Evolutionary conservation across 1,140 invertebrate genomes (phyloP), one percentile per base, ranked within the genome.

Genomic region (Steinernema khuongi): DNA sequence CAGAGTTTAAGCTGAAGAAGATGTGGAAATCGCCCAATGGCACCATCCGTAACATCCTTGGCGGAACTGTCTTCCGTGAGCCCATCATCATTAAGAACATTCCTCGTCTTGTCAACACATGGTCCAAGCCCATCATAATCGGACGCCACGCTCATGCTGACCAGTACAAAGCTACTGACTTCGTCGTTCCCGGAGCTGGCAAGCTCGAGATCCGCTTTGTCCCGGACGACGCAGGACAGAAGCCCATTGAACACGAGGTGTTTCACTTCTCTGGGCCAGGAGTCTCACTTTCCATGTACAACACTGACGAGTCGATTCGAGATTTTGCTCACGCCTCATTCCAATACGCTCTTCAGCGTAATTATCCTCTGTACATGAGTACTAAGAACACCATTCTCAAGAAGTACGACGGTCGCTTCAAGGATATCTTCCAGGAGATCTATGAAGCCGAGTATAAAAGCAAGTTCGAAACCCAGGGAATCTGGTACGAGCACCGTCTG

Each of bases 1-100:
- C 82, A 89, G 96, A 99, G 87, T 98, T 98, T 83, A 94, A 94
- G 0, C 87, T 99, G 80, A 97, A 97, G 86, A 90, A 97, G 87
- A 99, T 99, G 96, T 98, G 96, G 96, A 95, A 94, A 86, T 95
- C 93, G 43, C 96, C 96, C 0, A 98, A 99, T 87, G 95, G 95
- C 70, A 98, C 96, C 18, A 97, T 98, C 78, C 90, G 96, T 81
- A 98, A 99, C 85, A 97, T 99, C 81, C 88, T 98, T 2, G 95
- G 95, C 19, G 95, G 96, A 67, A 98, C 95, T 1, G 94, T 97
- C 0, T 94, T 94, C 86, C 90, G 95, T 76, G 95, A 98, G 87
- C 92, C 96, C 17, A 98, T 97, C 81, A 94, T 97, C 79, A 97
- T 94, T 85, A 93, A 95, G 83, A 98, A 97, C 85, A 94, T 99